Evolutionary conservation across 2,113 vertebrate species (phyloP), one percentile per base, ranked within the genome.

Genomic region (Donacobius atricapilla): DNA sequence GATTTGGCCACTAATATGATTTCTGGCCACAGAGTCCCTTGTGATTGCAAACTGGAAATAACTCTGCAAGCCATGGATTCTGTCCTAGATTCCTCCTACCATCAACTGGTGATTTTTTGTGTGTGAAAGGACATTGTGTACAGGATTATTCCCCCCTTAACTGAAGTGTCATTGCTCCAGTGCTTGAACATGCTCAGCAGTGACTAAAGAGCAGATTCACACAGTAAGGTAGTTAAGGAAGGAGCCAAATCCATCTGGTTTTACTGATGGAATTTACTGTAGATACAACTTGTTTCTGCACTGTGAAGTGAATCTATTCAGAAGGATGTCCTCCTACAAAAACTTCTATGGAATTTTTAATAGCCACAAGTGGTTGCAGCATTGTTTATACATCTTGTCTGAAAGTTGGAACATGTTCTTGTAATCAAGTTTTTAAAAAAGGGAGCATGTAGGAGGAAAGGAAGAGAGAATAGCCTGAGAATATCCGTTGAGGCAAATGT

Each of bases 381-480:
- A 93, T 93, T 97, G 89, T 90, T 97, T 96, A 94, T 90, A 58
- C 28, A 45, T 94, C 75, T 88, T 13, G 10, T 94, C 84, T 82
- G 78, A 89, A 93, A 93, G 73, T 69, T 97, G 93, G 94, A 78
- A 78, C 85, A 91, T 48, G 83, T 95, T 94, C 84, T 44, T 82
- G 60, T 79, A 92, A 96, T 88, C 84, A 50, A 70, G 42, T 72
- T 87, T 66, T 3, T 2, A 40, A 68, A 88, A 83, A 87, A 64
- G 47, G n/a, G 69, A 87, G 10, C 14, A 1, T 71, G 81, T 64
- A 79, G 90, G 58, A 75, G 56, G 70, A 89, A 78, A 91, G 88
- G 72, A 95, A 85, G 72, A 89, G 87, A 90, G 58, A 87, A 37
- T 45, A 84, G 85, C 94, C 92, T 96, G 96, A 97, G 92, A 96